Evolutionary conservation across 2,113 vertebrate genomes (phyloP), one percentile per base, ranked within the genome.

Genomic region (Arvicanthis niloticus): DNA sequence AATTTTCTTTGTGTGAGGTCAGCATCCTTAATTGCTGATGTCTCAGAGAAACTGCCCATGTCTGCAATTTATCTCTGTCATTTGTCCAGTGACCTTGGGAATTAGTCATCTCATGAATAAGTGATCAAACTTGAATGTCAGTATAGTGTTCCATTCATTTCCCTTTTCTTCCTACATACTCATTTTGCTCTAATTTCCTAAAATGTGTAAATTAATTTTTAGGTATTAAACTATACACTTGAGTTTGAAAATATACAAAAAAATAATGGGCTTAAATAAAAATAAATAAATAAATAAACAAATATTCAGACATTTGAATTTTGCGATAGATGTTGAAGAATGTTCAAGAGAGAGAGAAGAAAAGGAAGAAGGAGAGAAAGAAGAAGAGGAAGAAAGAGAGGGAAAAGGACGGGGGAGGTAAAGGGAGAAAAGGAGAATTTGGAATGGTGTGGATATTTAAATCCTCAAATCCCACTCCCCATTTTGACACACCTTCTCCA

Each of bases 121-220:
- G 1, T 67, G 40, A 76, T 76, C 58, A 91, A 92, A 45, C n/a
- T 87, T 65, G 26, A 87, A 37, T 95, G 45, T 62, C 70, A 76
- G 16, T 53, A 26, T 70, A 82, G 75, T 68, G 37, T 70, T 88
- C 48, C 65, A 37, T 45, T 89, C 75, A 68, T 58, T 10, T 3
- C 84, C 31, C 4, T 7, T 75, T 37, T 67, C 11, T 72, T 56
- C 21, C 31, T 3, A 37, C 85, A 5, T 82, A 37, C 88, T 91
- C 7, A 8, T 90, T 56, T 1, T 53, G 62, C 2, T 24, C 4
- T 34, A n/a, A 26, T 75, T 91, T 94, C 7, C n/a, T 88, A 17
- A 93, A 84, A 94, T 67, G 70, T 26, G 87, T 88, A 4, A 90
- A 76, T 88, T 88, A 67, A 68, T 40, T 90, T 94, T 97, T 91